These are phyloP conservation scores for Macropus fuliginosus DNA, from an alignment of 2,797 vertebrate genomes.

Conservation along the genomic window DNA sequence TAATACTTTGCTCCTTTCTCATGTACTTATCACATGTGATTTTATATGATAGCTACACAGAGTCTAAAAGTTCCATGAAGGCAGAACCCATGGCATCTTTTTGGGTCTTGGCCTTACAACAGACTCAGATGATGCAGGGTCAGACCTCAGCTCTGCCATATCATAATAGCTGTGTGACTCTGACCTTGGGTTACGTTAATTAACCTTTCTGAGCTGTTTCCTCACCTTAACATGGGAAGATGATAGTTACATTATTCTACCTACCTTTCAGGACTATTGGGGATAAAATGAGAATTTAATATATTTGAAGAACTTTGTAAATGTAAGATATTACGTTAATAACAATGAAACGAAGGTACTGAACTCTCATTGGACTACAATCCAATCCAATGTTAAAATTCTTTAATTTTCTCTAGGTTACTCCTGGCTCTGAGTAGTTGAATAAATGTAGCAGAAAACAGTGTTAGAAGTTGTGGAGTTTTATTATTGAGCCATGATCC, in stretches of 20 bases:
- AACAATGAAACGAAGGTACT: background rate
- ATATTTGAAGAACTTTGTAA: background rate
- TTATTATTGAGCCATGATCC: background rate
- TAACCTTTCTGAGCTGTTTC: background rate
- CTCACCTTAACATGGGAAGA: background rate
- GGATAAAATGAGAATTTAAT: background rate
- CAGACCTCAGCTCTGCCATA: background rate
- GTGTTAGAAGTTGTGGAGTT: background rate
- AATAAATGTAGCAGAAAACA: background rate
- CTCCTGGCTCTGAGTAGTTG: background rate
- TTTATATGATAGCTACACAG: background rate
- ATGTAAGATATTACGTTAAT: background rate
- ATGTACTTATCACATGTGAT: background rate
- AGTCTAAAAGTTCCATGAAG: background rate
- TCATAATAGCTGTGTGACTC: background rate
- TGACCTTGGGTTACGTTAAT: background rate
- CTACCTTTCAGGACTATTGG: background rate
- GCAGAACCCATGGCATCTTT: background rate
- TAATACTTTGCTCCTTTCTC: background rate
- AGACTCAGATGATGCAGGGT: background rate
- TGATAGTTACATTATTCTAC: background rate
- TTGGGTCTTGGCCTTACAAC: background rate
- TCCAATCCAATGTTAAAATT: background rate
- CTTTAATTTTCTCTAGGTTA: background rate
- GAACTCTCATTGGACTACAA: background rate